These are phyloP conservation scores for Chondrosia reniformis DNA, from an alignment of 37 sponge, comb jelly and placozoan species.

Conservation along the genomic window DNA sequence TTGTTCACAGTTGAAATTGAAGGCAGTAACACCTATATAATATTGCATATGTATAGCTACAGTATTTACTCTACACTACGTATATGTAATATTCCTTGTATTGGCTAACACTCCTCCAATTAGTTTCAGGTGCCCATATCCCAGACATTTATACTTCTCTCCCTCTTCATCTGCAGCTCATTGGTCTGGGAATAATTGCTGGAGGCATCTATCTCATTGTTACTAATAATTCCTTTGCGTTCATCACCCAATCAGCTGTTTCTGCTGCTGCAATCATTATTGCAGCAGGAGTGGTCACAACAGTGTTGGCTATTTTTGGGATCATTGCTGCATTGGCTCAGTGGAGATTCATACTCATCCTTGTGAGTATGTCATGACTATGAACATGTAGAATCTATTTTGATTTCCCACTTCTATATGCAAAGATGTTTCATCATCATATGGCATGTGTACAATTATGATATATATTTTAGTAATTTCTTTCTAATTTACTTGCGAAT, in stretches of 20 bases:
- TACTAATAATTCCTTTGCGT: not conserved
- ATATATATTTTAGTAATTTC: not conserved
- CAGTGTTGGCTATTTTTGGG: not conserved
- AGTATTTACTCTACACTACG: too few relatives aligned
- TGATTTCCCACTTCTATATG: not conserved
- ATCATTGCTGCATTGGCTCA: not conserved
- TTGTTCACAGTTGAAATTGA: too few relatives aligned
- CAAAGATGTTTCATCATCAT: not conserved
- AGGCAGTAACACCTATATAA: too few relatives aligned
- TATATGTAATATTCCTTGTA: too few relatives aligned
- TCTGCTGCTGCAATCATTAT: not conserved
- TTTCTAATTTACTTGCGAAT: not conserved
- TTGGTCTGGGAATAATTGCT: not conserved
- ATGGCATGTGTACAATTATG: not conserved
- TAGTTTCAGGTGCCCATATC: too few relatives aligned
- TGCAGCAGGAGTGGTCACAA: not conserved
- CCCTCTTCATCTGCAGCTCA: not conserved
- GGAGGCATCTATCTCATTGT: not conserved
- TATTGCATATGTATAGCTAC: too few relatives aligned
- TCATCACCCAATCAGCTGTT: not conserved
- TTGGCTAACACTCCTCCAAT: too few relatives aligned
- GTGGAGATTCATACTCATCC: not conserved
- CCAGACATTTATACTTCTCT: too few relatives aligned
- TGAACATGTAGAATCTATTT: not conserved
- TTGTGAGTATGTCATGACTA: not conserved